Conservation (phyloP, 1,140 invertebrate species). For the Asbolus verrucosus region DNA sequence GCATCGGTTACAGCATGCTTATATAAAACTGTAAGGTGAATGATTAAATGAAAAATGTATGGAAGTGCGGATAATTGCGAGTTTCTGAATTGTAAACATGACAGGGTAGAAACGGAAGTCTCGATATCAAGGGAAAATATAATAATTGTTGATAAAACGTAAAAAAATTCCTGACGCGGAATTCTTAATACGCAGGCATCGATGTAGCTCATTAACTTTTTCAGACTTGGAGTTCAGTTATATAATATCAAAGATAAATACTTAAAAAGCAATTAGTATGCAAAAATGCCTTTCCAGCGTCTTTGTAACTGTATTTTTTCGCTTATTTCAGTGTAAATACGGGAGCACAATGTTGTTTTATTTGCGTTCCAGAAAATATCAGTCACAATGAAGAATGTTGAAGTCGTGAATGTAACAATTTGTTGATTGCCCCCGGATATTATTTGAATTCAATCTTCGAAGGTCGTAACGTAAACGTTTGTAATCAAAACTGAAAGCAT, state of each 20-base stretch:
- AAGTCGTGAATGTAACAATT: conserved; percentile 26
- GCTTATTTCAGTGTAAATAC: conserved; percentile 4
- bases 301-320: neutral
- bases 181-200: neutral
- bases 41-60: neutral
- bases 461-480: conserved; percentile 16
- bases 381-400: conserved; percentile 1
- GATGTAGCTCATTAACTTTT: neutral
- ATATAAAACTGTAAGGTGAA: conserved; percentile 2
- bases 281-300: neutral
- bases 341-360: conserved; percentile 9
- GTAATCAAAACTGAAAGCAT: conserved; percentile 13
- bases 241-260: conserved; percentile 4
- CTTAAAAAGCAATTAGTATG: conserved; percentile 11
- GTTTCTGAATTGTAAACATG: conserved; percentile 1
- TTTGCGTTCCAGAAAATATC: conserved; percentile 28
- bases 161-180: neutral
- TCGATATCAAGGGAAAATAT: no score
- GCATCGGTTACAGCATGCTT: neutral
- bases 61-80: neutral
- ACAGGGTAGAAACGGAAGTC: no score
- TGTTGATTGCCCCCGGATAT: conserved; percentile 24
- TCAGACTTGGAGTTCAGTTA: neutral
- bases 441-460: conserved; percentile 29
- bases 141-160: no score